Percentiles rank a stretch among this genome's conserved stretches.
phyloP scores from a whole-genome alignment of 2,888 invertebrate genomes.

The Hipparchia semele region DNA sequence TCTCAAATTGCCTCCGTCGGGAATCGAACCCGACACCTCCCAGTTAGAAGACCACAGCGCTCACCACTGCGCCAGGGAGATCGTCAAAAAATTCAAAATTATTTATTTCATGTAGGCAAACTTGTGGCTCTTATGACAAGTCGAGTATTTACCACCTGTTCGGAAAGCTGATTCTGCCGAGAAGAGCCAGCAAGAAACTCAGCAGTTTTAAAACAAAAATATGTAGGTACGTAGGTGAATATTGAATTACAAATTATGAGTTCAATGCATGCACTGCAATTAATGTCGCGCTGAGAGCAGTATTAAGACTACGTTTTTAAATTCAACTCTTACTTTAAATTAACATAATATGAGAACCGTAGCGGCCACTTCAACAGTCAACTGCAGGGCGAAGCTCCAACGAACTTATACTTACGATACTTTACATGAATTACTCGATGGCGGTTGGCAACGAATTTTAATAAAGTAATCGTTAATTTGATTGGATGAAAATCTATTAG shows the following conservation, averaged over 20 bases:
- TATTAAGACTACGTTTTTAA: conserved; percentile 22
- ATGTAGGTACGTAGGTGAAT: not conserved
- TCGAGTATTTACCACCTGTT: no score
- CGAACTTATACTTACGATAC: not conserved
- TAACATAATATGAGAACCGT: conserved; percentile 9
- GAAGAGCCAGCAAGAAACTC: no score
- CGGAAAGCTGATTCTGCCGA: no score
- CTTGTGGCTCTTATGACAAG: no score
- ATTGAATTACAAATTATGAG: not conserved
- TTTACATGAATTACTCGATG: conserved; percentile 9
- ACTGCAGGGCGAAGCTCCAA: not conserved
- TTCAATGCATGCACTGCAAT: conserved; percentile 2
- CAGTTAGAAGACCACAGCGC: no score
- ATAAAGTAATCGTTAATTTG: conserved; percentile 32
- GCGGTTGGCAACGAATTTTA: not conserved
- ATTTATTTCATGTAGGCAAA: no score
- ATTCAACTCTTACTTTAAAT: conserved; percentile 20
- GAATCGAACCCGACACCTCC: no score
- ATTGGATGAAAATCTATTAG: not conserved
- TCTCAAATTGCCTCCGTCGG: no score
- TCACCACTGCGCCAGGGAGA: no score
- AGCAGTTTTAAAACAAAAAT: no score
- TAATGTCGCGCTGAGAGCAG: conserved; percentile 3
- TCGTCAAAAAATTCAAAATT: no score
- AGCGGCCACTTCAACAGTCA: not conserved